phyloP scores from a whole-genome alignment of 1,140 invertebrate genomes.

The Stegodyphus mimosarum region DNA sequence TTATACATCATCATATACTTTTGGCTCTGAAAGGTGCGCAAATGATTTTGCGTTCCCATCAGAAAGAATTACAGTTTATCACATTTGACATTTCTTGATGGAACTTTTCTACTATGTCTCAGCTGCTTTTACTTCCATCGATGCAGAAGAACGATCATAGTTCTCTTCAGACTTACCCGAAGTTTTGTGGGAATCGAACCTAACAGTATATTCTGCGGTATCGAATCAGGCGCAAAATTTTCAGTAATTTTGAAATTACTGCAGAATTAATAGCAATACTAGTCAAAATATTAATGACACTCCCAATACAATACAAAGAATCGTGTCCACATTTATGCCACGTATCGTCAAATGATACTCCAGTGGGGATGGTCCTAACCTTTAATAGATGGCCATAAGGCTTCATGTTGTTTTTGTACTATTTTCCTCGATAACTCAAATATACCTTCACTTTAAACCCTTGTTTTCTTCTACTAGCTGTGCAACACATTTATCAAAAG shows the following conservation, averaged over 20 bases:
- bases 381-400: background rate
- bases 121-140: background rate
- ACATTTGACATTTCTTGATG: background rate
- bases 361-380: background rate
- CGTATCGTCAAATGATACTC: background rate
- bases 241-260: background rate
- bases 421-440: background rate
- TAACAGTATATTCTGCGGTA: background rate
- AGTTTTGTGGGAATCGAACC: background rate
- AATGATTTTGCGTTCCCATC: too few species aligned
- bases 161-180: background rate
- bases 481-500: background rate
- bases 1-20: too few species aligned
- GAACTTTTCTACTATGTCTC: background rate
- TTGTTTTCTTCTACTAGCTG: background rate
- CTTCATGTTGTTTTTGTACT: background rate
- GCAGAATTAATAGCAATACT: background rate
- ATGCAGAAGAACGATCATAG: background rate
- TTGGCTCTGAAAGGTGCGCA: background rate
- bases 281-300: background rate
- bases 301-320: background rate
- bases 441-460: background rate
- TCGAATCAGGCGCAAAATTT: background rate
- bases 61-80: too few species aligned
- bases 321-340: background rate